Evolutionary conservation across 1,140 invertebrate genomes (phyloP).

Genomic region (Drosophila willistoni): DNA sequence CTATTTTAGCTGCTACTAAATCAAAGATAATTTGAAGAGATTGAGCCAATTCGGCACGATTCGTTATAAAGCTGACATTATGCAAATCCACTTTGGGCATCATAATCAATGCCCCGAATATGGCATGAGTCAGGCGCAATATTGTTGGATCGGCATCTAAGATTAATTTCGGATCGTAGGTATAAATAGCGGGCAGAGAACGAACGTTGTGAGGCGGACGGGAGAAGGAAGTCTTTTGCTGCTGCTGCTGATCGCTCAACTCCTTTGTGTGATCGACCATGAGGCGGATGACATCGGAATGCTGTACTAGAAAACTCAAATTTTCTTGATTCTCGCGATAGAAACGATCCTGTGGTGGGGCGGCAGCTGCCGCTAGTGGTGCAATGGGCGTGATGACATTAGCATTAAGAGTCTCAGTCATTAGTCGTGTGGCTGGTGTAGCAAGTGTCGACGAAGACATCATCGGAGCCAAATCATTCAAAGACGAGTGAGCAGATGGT

Average conservation of each 20-base stretch:
- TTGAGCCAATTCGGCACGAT: conserved; percentile 34
- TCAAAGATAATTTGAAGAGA: conserved; percentile 44
- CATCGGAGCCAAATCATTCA: background rate
- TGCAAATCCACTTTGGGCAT: conserved; percentile 38
- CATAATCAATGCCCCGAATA: conserved; percentile 41
- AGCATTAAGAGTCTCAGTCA: conserved; percentile 4
- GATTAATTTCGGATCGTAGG: conserved; percentile 41
- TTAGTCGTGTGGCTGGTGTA: conserved; percentile 18
- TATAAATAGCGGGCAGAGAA: conserved; percentile 44
- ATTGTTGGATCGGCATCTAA: conserved; percentile 20
- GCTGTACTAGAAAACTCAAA: conserved; percentile 37
- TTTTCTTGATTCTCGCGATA: conserved; percentile 31
- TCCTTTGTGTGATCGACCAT: conserved; percentile 56
- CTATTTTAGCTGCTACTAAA: conserved; percentile 36
- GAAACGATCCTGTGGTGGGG: background rate
- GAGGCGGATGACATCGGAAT: conserved; percentile 37
- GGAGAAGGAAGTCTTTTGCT: background rate
- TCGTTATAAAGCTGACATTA: conserved; percentile 27
- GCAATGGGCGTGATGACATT: background rate
- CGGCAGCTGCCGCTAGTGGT: background rate
- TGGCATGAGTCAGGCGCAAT: conserved; percentile 22
- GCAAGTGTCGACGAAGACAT: background rate
- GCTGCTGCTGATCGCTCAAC: conserved; percentile 24
- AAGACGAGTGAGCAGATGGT: background rate
- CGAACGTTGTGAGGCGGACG: background rate